These are phyloP conservation scores for Platyscapa corneri DNA, from an alignment of 1,140 invertebrate genomes.

Conservation along the genomic window DNA sequence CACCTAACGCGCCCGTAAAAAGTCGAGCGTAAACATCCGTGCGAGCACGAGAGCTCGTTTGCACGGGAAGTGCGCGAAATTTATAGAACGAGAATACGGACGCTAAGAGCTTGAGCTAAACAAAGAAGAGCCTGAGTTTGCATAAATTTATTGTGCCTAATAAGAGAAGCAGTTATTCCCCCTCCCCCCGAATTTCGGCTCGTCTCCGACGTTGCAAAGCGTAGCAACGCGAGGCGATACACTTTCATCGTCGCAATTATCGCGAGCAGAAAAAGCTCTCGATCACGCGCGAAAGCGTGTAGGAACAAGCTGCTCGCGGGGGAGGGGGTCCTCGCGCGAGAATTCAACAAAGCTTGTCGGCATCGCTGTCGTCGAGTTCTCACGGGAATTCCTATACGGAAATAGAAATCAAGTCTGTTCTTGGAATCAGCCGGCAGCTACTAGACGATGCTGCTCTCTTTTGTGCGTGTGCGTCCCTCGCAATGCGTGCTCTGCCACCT, in stretches of 20 bases:
- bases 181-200: neutral
- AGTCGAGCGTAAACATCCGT: no score
- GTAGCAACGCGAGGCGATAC: neutral
- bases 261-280: neutral
- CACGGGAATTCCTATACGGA: constrained; percentile 29
- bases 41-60: no score
- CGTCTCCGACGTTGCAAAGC: neutral
- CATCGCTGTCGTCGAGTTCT: neutral
- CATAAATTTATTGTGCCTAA: neutral
- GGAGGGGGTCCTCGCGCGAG: neutral
- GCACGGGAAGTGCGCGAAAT: no score
- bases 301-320: neutral
- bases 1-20: neutral
- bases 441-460: neutral
- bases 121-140: neutral
- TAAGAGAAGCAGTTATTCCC: neutral
- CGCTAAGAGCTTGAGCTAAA: neutral
- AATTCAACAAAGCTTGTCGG: neutral
- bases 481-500: neutral
- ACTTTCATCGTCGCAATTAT: neutral
- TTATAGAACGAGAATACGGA: neutral
- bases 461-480: no score
- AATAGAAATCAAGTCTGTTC: constrained; percentile 29
- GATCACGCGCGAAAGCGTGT: neutral
- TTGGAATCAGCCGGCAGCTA: constrained; percentile 29